Evolutionary conservation across 2,888 invertebrate species (phyloP).

Genomic region (Dicyrtoma fusca): DNA sequence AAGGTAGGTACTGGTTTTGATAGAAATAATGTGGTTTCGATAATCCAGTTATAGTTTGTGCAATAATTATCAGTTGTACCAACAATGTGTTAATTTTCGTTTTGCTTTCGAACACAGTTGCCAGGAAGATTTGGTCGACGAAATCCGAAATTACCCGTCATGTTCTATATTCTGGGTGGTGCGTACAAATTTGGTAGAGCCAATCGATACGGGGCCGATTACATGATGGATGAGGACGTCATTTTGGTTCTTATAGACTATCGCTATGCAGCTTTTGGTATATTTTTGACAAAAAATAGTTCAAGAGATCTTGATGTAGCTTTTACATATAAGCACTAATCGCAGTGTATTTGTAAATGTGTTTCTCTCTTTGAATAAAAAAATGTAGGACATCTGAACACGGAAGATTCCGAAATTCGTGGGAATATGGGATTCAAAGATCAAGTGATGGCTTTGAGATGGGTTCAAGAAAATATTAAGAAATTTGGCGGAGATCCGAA

Average conservation of each 20-base stretch:
- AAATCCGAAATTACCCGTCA: slow-evolving; percentile 20
- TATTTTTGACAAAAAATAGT: too few relatives aligned
- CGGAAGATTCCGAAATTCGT: slow-evolving; percentile 27
- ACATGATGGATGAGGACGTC: slow-evolving; percentile 32
- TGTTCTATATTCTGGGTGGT: slow-evolving; percentile 26
- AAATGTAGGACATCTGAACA: slow-evolving; percentile 23
- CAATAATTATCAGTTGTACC: too few relatives aligned
- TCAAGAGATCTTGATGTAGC: too few relatives aligned
- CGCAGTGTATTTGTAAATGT: not conserved
- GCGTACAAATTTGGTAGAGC: slow-evolving; percentile 21
- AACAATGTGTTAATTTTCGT: too few relatives aligned
- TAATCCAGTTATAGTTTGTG: too few relatives aligned
- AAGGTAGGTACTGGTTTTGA: too few relatives aligned
- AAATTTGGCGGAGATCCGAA: slow-evolving; percentile 32
- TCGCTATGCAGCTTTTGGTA: slow-evolving; percentile 25
- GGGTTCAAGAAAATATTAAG: slow-evolving; percentile 30
- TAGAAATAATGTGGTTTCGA: too few relatives aligned
- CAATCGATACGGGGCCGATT: slow-evolving; percentile 24
- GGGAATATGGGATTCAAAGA: slow-evolving; percentile 31
- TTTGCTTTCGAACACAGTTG: not conserved
- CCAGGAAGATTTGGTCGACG: not conserved
- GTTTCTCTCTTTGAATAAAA: not conserved
- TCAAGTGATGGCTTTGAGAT: slow-evolving; percentile 24
- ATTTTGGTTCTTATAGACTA: slow-evolving; percentile 16
- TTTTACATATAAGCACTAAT: not conserved